phyloP scores from a whole-genome alignment of 2,113 vertebrate species.

The Rhadina sibilatrix region DNA sequence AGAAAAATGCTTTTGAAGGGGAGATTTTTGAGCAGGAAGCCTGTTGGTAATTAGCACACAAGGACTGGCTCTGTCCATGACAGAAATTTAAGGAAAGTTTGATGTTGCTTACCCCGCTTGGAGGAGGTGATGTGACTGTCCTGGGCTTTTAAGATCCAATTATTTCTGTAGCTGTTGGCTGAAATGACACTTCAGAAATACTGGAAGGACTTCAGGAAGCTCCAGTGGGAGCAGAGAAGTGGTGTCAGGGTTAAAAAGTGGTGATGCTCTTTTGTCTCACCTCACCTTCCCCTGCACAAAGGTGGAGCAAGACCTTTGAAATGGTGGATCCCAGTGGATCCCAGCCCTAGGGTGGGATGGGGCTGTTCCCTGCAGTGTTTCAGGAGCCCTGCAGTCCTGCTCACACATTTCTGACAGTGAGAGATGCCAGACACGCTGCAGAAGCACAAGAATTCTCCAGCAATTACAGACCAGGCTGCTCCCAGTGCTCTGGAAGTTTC shows the following conservation, averaged over 20 bases:
- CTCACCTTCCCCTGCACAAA: not conserved
- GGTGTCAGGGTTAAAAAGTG: rapidly evolving
- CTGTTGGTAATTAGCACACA: rapidly evolving
- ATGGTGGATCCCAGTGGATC: not conserved
- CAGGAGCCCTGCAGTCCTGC: not conserved
- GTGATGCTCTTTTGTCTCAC: rapidly evolving
- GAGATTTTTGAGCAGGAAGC: not conserved
- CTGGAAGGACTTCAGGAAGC: not conserved
- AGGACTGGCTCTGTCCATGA: not conserved
- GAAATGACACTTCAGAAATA: not conserved
- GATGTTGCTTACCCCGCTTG: not conserved
- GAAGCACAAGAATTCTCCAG: not conserved
- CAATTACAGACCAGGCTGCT: not conserved
- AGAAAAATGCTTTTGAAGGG: not conserved
- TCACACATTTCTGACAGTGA: not conserved
- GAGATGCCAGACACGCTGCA: not conserved
- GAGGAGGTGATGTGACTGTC: not conserved
- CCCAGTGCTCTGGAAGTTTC: not conserved
- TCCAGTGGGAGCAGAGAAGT: not conserved
- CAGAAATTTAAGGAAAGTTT: not conserved
- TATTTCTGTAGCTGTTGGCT: not conserved
- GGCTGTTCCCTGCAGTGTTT: conserved; percentile 6
- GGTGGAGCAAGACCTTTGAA: not conserved
- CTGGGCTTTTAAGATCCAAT: not conserved
- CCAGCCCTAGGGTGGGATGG: not conserved